Conservation (phyloP, 2,888 invertebrate genomes). For the Brenthis hecate region DNA sequence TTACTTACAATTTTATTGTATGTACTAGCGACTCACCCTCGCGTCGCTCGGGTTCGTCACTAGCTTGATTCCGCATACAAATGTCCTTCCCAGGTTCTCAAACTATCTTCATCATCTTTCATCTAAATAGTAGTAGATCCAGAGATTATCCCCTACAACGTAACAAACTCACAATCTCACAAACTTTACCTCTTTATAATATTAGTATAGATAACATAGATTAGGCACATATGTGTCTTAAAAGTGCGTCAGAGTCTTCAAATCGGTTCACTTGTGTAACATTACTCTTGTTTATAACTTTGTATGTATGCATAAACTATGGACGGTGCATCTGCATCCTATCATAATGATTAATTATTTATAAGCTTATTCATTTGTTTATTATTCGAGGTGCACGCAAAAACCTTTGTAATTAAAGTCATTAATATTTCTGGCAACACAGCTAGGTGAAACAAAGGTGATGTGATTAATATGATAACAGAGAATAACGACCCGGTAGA, state of each 20-base stretch:
- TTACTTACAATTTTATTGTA: no score
- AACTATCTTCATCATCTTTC: no score
- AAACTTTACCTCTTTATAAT: no score
- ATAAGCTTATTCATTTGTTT: conserved; percentile 28
- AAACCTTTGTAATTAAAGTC: conserved; percentile 32
- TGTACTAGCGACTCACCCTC: no score
- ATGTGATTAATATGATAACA: conserved; percentile 26
- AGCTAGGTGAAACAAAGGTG: conserved; percentile 26
- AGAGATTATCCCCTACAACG: no score
- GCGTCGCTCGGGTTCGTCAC: no score
- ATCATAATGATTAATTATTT: conserved; percentile 32
- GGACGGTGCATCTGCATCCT: conserved; percentile 34
- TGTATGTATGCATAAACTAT: conserved; percentile 18
- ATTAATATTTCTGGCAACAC: conserved; percentile 27
- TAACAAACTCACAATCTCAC: no score
- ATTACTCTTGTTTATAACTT: background rate
- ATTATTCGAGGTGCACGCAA: conserved; percentile 32
- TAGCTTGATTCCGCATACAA: no score
- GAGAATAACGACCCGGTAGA: conserved; percentile 16
- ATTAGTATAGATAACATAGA: no score
- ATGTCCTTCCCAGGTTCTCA: no score
- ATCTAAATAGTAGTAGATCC: no score
- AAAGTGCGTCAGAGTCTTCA: conserved; percentile 16
- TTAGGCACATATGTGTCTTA: background rate
- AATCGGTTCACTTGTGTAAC: background rate